A percentile compares a stretch with the other conserved stretches of the same genome.
These are phyloP conservation scores for Eucidaris tribuloides DNA, from an alignment of 35 echinoderm and acorn worm species.

Conservation along the genomic window DNA sequence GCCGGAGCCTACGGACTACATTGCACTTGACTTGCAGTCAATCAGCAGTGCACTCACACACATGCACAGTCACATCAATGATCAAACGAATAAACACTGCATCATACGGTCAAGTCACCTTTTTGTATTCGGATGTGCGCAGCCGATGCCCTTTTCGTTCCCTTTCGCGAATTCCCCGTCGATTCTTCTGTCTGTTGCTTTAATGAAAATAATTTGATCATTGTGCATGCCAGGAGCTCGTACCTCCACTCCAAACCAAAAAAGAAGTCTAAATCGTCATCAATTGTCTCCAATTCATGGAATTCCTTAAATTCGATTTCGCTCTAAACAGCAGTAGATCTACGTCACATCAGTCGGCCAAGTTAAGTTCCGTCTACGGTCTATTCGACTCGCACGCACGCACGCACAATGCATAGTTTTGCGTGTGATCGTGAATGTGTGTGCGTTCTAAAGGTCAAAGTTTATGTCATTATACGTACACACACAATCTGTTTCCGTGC, in stretches of 20 bases:
- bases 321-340: background rate
- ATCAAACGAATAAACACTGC: background rate
- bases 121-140: conserved; percentile 88
- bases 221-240: conserved; percentile 43
- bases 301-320: background rate
- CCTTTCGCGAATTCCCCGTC: conserved; percentile 48
- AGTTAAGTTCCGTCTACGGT: conserved; percentile 17
- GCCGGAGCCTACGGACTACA: too few relatives aligned
- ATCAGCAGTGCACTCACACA: background rate
- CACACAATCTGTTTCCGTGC: too few relatives aligned
- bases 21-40: background rate
- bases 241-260: background rate
- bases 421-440: too few relatives aligned
- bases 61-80: background rate
- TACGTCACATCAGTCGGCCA: background rate
- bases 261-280: background rate
- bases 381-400: background rate
- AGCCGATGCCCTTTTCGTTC: conserved; percentile 77
- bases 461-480: too few relatives aligned
- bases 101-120: conserved; percentile 51
- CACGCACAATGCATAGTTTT: too few relatives aligned
- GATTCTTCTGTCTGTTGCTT: conserved; percentile 91
- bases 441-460: too few relatives aligned
- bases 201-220: conserved; percentile 92
- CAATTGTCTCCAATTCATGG: background rate